phyloP scores from a whole-genome alignment of 2,797 vertebrate genomes.

The Myoxocephalus aenaeus region DNA sequence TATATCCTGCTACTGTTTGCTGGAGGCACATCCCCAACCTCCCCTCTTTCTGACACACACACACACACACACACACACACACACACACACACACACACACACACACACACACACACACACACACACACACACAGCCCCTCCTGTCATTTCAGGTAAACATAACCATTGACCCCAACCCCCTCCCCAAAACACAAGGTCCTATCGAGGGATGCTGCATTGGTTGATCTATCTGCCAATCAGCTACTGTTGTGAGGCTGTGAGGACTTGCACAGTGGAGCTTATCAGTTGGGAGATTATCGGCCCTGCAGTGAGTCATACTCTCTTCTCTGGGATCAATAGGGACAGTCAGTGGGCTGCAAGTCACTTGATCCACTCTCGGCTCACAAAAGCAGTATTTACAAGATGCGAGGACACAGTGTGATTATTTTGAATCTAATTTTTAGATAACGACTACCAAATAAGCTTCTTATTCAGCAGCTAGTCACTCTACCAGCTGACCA shows the following conservation, averaged over 20 bases:
- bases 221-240: constrained; percentile 37
- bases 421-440: no score
- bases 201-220: not conserved
- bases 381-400: not conserved
- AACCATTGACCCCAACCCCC: constrained; percentile 55
- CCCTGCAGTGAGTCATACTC: not conserved
- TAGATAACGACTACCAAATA: not conserved
- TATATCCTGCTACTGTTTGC: constrained; percentile 54
- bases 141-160: constrained; percentile 54
- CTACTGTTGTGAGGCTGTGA: not conserved
- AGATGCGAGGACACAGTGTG: not conserved
- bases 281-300: constrained; percentile 32
- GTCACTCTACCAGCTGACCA: not conserved
- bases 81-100: no score
- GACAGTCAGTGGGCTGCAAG: not conserved
- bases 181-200: not conserved
- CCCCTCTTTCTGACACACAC: not conserved
- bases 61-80: no score
- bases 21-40: not conserved
- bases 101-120: not conserved
- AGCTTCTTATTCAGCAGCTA: not conserved
- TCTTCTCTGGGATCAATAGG: constrained; percentile 25
- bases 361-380: constrained; percentile 27
- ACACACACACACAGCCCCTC: not conserved
- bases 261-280: constrained; percentile 52